Evolutionary conservation across 1,140 invertebrate genomes (phyloP), one percentile per base, ranked within the genome.

Genomic region (Caligus rogercresseyi): DNA sequence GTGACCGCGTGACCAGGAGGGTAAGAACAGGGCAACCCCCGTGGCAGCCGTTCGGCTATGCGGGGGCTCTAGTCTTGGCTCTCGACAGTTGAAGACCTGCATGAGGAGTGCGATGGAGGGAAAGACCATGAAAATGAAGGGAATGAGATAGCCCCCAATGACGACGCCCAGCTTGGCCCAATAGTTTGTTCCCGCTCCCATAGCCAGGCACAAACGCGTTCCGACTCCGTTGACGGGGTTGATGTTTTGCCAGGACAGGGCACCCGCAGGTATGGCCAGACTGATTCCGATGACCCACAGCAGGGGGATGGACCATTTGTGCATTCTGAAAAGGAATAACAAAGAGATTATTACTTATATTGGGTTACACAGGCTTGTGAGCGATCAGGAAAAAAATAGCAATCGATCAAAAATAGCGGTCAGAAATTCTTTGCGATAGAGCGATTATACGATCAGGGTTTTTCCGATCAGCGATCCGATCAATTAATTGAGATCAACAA

Each of bases 291-390:
- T 52, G 1, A 62, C 56, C 25, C 25, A 43, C 16, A 43, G 25
- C 11, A 62, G 58, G 25, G 60, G 60, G 25, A 64, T 64, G 25
- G 55, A 2, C 63, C 56, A 61, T 53, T 64, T 64, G 20, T 62
- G 56, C 63, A 64, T 63, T 26, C 55, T 62, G 23, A 25, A 63
- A 52, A 2, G 15, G 7, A 43, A 43, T 43, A 43, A n/a, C n/a
- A n/a, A n/a, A n/a, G n/a, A n/a, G n/a, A n/a, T n/a, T n/a, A n/a
- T n/a, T n/a, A n/a, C n/a, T n/a, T n/a, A n/a, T n/a, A n/a, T n/a
- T n/a, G n/a, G n/a, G n/a, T n/a, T n/a, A n/a, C n/a, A n/a, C n/a
- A n/a, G n/a, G n/a, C n/a, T n/a, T n/a, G n/a, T n/a, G n/a, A n/a
- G n/a, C n/a, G n/a, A n/a, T n/a, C n/a, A n/a, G n/a, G n/a, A n/a